These are phyloP conservation scores for Reticulitermes lucifugus DNA, from an alignment of 2,888 invertebrate species.

Conservation along the genomic window DNA sequence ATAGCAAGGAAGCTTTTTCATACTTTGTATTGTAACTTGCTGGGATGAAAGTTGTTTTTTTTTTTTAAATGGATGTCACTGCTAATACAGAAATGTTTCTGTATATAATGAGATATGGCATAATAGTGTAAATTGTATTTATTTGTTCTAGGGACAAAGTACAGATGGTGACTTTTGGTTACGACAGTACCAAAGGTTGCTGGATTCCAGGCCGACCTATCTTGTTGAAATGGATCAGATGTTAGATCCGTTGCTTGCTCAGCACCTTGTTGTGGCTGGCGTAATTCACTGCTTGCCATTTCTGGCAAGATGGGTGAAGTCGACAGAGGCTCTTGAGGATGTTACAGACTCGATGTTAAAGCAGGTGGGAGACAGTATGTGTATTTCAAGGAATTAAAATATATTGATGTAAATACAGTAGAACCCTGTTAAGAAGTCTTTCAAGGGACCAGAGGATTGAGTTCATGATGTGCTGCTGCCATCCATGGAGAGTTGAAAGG, in stretches of 20 bases:
- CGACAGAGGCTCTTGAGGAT: slow-evolving; percentile 63
- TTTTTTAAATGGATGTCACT: too few relatives aligned
- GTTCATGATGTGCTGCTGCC: too few relatives aligned
- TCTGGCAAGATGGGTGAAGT: slow-evolving; percentile 72
- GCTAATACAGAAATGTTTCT: too few relatives aligned
- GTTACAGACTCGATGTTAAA: slow-evolving; percentile 49
- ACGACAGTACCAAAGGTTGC: slow-evolving; percentile 83
- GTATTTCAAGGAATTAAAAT: too few relatives aligned
- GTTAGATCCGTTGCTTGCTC: slow-evolving; percentile 76
- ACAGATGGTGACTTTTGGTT: slow-evolving; percentile 73
- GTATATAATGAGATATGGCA: not conserved
- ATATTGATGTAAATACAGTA: too few relatives aligned
- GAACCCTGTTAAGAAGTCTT: too few relatives aligned
- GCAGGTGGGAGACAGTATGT: slow-evolving; percentile 45
- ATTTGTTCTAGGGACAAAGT: slow-evolving; percentile 50
- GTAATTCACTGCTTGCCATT: slow-evolving; percentile 83
- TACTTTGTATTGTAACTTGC: too few relatives aligned
- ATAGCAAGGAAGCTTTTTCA: too few relatives aligned
- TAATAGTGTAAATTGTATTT: not conserved
- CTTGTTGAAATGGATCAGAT: slow-evolving; percentile 71
- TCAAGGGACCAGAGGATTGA: too few relatives aligned
- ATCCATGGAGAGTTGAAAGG: too few relatives aligned
- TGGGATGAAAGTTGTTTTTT: too few relatives aligned
- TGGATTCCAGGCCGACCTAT: slow-evolving; percentile 80
- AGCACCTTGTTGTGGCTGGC: slow-evolving; percentile 76